Evolutionary conservation across 2,888 invertebrate genomes (phyloP).

Genomic region (Hemaris fuciformis): DNA sequence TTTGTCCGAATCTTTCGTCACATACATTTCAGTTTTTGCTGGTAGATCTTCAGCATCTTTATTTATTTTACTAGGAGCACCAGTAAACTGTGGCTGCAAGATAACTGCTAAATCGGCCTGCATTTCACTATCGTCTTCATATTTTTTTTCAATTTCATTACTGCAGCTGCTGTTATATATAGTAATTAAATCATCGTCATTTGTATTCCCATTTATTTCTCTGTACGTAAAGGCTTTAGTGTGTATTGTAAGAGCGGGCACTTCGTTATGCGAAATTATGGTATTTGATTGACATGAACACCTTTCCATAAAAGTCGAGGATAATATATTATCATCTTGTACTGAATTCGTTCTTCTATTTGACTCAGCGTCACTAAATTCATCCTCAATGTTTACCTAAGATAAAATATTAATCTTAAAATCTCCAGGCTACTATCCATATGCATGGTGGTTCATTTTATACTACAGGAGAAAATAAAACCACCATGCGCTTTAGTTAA

Average conservation of each 20-base stretch:
- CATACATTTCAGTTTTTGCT: background rate
- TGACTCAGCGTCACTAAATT: conserved; percentile 1
- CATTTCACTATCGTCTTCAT: background rate
- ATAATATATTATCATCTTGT: background rate
- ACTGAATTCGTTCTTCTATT: background rate
- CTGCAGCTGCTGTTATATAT: background rate
- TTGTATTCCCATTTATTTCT: background rate
- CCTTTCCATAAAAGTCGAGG: background rate
- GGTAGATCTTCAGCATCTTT: background rate
- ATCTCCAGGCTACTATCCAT: background rate
- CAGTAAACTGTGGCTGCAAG: background rate
- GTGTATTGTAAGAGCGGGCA: background rate
- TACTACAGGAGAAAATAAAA: conserved; percentile 41
- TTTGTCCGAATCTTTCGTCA: background rate
- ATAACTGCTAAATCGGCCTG: background rate
- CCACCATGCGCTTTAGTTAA: conserved; percentile 40
- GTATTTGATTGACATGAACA: background rate
- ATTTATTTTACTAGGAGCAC: background rate
- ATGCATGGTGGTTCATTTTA: conserved; percentile 43
- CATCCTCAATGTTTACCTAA: conserved; percentile 36
- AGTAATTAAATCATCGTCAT: background rate
- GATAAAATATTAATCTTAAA: conserved; percentile 27
- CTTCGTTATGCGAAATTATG: background rate
- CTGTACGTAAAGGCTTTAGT: background rate
- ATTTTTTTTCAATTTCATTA: background rate